Conservation (phyloP, 2,797 vertebrate genomes). For the Scomberomorus guttatus region DNA sequence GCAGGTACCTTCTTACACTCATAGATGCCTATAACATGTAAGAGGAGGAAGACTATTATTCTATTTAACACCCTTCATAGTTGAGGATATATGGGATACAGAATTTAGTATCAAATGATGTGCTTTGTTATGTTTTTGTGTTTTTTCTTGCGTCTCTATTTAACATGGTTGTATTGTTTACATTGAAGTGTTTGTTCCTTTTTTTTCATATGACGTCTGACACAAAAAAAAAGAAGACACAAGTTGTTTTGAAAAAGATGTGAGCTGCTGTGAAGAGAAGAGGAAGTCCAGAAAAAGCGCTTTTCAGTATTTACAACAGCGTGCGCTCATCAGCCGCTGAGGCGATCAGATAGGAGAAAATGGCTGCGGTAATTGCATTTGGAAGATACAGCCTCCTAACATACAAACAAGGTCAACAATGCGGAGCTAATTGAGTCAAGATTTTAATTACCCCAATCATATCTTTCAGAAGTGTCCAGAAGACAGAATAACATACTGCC, state of each 20-base stretch:
- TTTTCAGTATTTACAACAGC: constrained; percentile 36
- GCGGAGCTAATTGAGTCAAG: constrained; percentile 72
- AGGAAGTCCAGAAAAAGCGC: constrained; percentile 47
- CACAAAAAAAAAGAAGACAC: too few relatives aligned
- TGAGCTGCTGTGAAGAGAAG: constrained; percentile 34
- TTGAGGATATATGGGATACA: too few relatives aligned
- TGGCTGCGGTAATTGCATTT: constrained; percentile 62
- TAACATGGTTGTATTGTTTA: too few relatives aligned
- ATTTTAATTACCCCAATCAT: constrained; percentile 78
- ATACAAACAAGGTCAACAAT: constrained; percentile 75
- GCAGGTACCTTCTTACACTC: background rate
- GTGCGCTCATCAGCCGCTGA: constrained; percentile 25
- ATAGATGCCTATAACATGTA: too few relatives aligned
- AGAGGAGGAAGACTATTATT: too few relatives aligned
- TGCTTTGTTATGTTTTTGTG: too few relatives aligned
- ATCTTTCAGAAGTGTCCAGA: constrained; percentile 56
- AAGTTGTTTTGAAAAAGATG: constrained; percentile 48
- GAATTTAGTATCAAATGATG: too few relatives aligned
- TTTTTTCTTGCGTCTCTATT: too few relatives aligned
- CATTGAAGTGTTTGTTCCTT: too few relatives aligned
- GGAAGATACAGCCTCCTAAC: constrained; percentile 61
- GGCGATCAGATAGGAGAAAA: constrained; percentile 63
- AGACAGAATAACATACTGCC: background rate
- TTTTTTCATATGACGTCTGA: too few relatives aligned
- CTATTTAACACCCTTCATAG: too few relatives aligned